Evolutionary conservation across 2,797 vertebrate species (phyloP), one percentile per base, ranked within the genome.

Genomic region (Pseudomugil tenellus): DNA sequence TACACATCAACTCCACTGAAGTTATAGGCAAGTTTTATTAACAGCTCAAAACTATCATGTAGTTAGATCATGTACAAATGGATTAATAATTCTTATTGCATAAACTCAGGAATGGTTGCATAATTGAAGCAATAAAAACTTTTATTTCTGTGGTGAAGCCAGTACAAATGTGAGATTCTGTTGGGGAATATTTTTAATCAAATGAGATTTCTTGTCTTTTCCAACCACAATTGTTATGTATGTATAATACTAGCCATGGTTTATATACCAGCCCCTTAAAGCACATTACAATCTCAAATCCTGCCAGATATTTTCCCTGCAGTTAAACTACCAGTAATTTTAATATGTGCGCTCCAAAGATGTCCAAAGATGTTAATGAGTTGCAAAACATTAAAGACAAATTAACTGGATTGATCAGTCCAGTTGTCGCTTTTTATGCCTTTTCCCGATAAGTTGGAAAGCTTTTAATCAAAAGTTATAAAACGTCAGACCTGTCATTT

Each of bases 1-100:
- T 85, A 65, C 28, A 77, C 80, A 67, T 80, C 55, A 74, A 57
- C 39, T 71, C 57, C 31, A 28, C 28, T 51, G 41, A 6, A 23
- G 26, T 41, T 25, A 72, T 56, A 73, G 66, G 13, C 66, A 35
- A 34, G 39, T 29, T 61, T 51, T 10, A 54, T 65, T 16, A 66
- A 32, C 37, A 71, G 52, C 12, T 58, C 67, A 41, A 52, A 78
- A 64, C 56, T 67, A 39, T 54, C 39, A n/a, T 82, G 41, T 31
- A 1, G 28, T 34, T 32, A 59, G 37, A 46, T 61, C 23, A 43
- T 46, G 11, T 58, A 54, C 17, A 39, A 8, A 59, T 29, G 14
- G n/a, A 51, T 46, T 65, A 51, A 61, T 52, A 60, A 26, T 48
- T 9, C 64, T 48, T 48, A 1, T 16, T 43, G 9, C 2, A 65